Evolutionary conservation across 2,113 vertebrate genomes (phyloP).

Genomic region (Orthochromis malagaraziensis): DNA sequence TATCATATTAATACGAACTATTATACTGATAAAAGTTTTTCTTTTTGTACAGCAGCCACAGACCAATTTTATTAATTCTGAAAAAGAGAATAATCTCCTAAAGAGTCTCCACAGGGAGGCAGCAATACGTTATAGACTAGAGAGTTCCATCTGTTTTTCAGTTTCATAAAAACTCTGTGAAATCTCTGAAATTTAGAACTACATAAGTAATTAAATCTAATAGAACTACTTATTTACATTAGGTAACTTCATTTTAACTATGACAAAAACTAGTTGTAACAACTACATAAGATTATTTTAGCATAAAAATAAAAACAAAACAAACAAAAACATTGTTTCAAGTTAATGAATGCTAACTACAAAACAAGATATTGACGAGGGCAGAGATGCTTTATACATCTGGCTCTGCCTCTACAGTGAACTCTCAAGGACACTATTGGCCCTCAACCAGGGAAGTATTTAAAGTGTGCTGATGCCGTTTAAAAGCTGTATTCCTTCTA

Average conservation of each 20-base stretch:
- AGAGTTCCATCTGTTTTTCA: not conserved
- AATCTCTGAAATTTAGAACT: not conserved
- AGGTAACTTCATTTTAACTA: not conserved
- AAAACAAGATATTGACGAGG: not conserved
- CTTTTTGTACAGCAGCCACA: not conserved
- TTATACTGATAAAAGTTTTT: not conserved
- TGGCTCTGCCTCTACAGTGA: not conserved
- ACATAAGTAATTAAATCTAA: not conserved
- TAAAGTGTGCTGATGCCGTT: rapidly evolving
- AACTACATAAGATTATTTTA: not conserved
- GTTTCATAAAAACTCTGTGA: not conserved
- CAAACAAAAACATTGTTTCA: not conserved
- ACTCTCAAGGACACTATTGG: not conserved
- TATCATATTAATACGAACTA: not conserved
- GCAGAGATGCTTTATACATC: not conserved
- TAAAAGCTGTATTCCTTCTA: not conserved
- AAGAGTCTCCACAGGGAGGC: not conserved
- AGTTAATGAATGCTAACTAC: not conserved
- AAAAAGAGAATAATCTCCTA: not conserved
- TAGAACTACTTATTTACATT: not conserved
- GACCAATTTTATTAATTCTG: not conserved
- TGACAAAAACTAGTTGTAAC: not conserved
- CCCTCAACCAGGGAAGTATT: not conserved
- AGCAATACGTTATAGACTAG: not conserved
- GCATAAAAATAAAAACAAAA: not conserved